These are phyloP conservation scores for Siniperca chuatsi DNA, from an alignment of 2,113 vertebrate species.

Conservation along the genomic window DNA sequence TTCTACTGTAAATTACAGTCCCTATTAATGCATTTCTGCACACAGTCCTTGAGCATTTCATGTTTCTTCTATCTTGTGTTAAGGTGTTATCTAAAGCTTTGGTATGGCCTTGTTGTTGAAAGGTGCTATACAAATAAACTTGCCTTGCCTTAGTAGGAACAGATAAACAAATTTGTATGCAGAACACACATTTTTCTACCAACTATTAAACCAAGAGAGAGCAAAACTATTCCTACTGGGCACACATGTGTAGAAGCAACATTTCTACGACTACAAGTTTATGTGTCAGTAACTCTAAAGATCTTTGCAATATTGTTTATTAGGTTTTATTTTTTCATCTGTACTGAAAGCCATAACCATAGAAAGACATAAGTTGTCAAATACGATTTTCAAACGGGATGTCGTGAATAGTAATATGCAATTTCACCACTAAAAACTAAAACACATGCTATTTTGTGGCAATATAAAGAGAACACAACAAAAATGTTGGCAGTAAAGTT, in stretches of 20 bases:
- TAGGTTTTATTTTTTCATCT: not conserved
- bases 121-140: not conserved
- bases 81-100: not conserved
- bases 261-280: not conserved
- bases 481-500: constrained; percentile 32
- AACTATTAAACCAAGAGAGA: not conserved
- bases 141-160: not conserved
- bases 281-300: not conserved
- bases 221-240: not conserved
- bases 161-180: not conserved
- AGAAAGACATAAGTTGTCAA: not conserved
- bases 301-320: not conserved
- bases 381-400: not conserved
- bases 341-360: constrained; percentile 16
- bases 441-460: constrained; percentile 13
- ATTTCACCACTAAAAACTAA: constrained; percentile 38
- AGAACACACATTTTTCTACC: not conserved
- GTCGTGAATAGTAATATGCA: constrained; percentile 44
- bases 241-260: not conserved
- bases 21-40: not conserved
- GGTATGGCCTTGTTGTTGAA: not conserved
- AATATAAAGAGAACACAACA: constrained; percentile 22
- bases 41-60: not conserved
- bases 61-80: not conserved
- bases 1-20: not conserved